Evolutionary conservation across 37 sponge, comb jelly and placozoan genomes (phyloP).

Genomic region (Chondrilla cf. caribensis): DNA sequence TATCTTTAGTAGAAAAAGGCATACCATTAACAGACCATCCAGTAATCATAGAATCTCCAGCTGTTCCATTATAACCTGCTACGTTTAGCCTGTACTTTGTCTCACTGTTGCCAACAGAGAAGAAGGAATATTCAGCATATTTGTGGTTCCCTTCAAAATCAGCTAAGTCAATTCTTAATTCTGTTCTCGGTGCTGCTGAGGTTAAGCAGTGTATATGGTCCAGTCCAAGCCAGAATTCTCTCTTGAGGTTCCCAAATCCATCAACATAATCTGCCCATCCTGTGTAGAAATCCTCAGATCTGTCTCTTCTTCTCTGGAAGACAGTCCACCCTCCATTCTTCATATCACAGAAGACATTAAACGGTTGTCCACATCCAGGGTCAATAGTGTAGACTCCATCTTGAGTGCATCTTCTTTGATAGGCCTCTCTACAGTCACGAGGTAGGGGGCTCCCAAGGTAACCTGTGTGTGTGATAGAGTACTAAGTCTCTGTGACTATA

Average conservation of each 20-base stretch:
- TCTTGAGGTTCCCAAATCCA: slow-evolving; percentile 24
- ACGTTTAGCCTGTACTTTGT: slow-evolving; percentile 8
- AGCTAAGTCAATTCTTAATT: slow-evolving; percentile 18
- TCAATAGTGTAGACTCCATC: slow-evolving; percentile 21
- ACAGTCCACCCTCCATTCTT: slow-evolving; percentile 21
- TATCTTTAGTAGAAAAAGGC: slow-evolving; percentile 15
- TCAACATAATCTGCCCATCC: slow-evolving; percentile 25
- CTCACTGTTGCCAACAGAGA: not conserved
- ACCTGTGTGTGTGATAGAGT: no score
- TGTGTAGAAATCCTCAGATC: slow-evolving; percentile 23
- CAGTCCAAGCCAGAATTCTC: slow-evolving; percentile 32
- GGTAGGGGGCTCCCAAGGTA: no score
- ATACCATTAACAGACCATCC: slow-evolving; percentile 5
- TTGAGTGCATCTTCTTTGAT: not conserved
- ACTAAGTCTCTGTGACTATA: no score
- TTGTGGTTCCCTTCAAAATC: slow-evolving; percentile 7
- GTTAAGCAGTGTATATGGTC: slow-evolving; percentile 22
- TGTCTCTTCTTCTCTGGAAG: slow-evolving; percentile 28
- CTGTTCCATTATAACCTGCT: slow-evolving; percentile 3
- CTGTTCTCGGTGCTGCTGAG: not conserved
- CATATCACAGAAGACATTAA: slow-evolving; percentile 16
- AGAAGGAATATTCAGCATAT: slow-evolving; percentile 1
- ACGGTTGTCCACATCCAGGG: not conserved
- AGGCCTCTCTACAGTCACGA: not conserved
- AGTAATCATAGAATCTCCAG: not conserved